Percentiles rank a stretch among this genome's conserved stretches.
These are phyloP conservation scores for Sebastes itinus DNA, from an alignment of 2,797 vertebrate species.

Conservation along the genomic window DNA sequence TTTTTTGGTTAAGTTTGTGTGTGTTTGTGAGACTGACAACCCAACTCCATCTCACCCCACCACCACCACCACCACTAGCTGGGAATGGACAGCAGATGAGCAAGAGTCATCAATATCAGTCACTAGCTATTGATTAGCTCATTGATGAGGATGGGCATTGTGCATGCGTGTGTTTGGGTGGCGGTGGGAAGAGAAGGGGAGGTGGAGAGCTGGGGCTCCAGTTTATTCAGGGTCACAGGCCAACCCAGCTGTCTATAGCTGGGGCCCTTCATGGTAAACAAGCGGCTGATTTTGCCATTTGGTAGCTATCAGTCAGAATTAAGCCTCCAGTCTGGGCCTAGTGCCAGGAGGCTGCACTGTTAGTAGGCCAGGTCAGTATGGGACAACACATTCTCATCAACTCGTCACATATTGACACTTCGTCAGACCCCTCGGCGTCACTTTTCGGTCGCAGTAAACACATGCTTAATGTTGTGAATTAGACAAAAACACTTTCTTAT, in stretches of 20 bases:
- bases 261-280: conserved; percentile 70
- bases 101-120: conserved; percentile 76
- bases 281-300: conserved; percentile 66
- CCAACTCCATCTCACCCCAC: conserved; percentile 1
- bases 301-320: conserved; percentile 73
- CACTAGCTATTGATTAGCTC: conserved; percentile 72
- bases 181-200: conserved; percentile 20
- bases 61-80: conserved; percentile 27
- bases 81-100: conserved; percentile 53
- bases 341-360: conserved; percentile 26
- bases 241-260: conserved; percentile 69
- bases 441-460: no score
- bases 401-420: no score
- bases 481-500: no score
- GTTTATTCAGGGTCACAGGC: conserved; percentile 76
- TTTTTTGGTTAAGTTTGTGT: background rate
- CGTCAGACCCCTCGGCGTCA: no score
- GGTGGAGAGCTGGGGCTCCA: conserved; percentile 43
- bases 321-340: conserved; percentile 39
- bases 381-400: background rate
- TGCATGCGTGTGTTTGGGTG: conserved; percentile 23
- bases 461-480: no score
- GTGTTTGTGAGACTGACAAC: background rate
- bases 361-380: conserved; percentile 34
- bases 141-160: conserved; percentile 73